Percentiles rank a stretch among this genome's conserved stretches.
phyloP scores from a whole-genome alignment of 2,888 invertebrate genomes.

The Zygaena filipendulae region DNA sequence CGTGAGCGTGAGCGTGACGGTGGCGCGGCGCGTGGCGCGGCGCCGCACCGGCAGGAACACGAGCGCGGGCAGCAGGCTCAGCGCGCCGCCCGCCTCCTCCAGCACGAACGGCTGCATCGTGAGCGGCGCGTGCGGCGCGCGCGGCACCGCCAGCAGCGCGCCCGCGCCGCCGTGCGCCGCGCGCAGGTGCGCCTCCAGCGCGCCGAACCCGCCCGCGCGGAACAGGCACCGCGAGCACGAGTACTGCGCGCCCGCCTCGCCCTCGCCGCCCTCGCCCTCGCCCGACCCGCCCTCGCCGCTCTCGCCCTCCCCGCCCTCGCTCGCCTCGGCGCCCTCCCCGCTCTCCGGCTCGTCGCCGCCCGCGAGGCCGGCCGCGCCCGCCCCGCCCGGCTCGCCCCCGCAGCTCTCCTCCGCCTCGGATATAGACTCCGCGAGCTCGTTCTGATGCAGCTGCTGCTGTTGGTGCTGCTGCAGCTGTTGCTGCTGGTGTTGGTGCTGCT shows the following conservation, averaged over 20 bases:
- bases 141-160: conserved; percentile 65
- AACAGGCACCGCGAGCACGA: conserved; percentile 61
- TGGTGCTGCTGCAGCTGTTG: conserved; percentile 48
- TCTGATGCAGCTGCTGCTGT: conserved; percentile 45
- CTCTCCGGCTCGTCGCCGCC: conserved; percentile 21
- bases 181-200: conserved; percentile 58
- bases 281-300: conserved; percentile 48
- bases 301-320: conserved; percentile 20
- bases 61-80: conserved; percentile 87
- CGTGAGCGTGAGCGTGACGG: conserved; percentile 92
- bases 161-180: conserved; percentile 60
- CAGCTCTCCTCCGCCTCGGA: conserved; percentile 22
- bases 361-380: conserved; percentile 23
- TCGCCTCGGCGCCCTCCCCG: conserved; percentile 21
- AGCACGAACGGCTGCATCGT: conserved; percentile 95
- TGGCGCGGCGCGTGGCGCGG: conserved; percentile 85
- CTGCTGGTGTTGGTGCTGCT: conserved; percentile 68
- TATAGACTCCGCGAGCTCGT: conserved; percentile 29
- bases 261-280: conserved; percentile 30
- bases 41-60: conserved; percentile 94
- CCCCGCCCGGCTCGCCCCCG: conserved; percentile 19
- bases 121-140: conserved; percentile 74
- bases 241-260: conserved; percentile 39
- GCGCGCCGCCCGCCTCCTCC: conserved; percentile 69
- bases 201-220: conserved; percentile 55